Evolutionary conservation across 2,797 vertebrate species (phyloP), one percentile per base, ranked within the genome.

Genomic region (Clamator glandarius): DNA sequence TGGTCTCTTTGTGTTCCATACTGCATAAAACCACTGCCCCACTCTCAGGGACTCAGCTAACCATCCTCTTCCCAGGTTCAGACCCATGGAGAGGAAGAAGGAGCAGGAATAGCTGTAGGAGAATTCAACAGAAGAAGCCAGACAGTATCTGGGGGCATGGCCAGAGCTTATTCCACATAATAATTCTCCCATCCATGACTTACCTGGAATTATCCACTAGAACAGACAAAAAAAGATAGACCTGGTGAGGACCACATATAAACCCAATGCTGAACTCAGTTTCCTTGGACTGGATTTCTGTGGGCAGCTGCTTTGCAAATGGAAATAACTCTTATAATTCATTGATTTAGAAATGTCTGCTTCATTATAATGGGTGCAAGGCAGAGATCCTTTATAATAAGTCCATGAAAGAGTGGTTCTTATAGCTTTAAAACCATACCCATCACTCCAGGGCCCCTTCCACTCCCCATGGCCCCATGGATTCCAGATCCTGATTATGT

Each of bases 401-500:
- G 12, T 15, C 16, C 36, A 29, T 46, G 74, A 62, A 91, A 80
- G 11, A 63, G n/a, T 52, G 23, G 44, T 63, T 62, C 7, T 64
- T 36, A 39, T 73, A 14, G 17, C 6, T 91, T 76, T 68, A 87
- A 83, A 79, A 59, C 25, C 92, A 29, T 97, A 98, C 98, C 78
- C 0, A 54, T 98, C 98, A 26, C 96, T 97, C 98, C 98, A 98
- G 86, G 88, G 79, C 12, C 98, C 97, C 44, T 66, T 96, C 98
- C 98, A 98, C 64, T 98, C 98, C 2, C 87, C 93, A 1, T 58
- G 16, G 25, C 97, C 98, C 97, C 98, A 98, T 0, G 98, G 98
- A 87, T 98, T 98, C 98, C 98, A 98, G 28, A 98, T 85, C 78
- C 96, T 96, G 83, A 98, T 93, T 4, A 98, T 94, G n/a, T 94